Evolutionary conservation across 2,797 vertebrate species (phyloP).

Genomic region (Acanthiza pusilla): DNA sequence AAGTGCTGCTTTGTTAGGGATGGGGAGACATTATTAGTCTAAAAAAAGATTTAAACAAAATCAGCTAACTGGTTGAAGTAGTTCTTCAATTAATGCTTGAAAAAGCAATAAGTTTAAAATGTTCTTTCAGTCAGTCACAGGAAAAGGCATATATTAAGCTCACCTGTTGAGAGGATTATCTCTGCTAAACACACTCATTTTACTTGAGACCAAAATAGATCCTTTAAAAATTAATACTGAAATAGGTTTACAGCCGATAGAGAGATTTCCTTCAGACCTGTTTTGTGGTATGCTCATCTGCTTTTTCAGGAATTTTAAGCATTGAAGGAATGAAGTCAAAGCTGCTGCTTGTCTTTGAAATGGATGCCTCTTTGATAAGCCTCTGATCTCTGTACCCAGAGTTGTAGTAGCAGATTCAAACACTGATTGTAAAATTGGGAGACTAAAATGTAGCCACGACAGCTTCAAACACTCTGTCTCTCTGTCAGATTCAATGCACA

Average conservation of each 20-base stretch:
- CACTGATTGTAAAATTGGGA: conserved; percentile 63
- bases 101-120: conserved; percentile 19
- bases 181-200: conserved; percentile 48
- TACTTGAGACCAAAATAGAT: conserved; percentile 36
- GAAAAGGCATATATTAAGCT: conserved; percentile 24
- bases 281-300: conserved; percentile 42
- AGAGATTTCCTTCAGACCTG: conserved; percentile 39
- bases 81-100: conserved; percentile 36
- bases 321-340: conserved; percentile 60
- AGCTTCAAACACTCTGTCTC: conserved; percentile 57
- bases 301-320: conserved; percentile 56
- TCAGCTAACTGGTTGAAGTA: background rate
- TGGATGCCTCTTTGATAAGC: conserved; percentile 62
- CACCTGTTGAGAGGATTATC: conserved; percentile 63
- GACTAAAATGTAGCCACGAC: conserved; percentile 51
- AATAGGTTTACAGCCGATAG: conserved; percentile 7
- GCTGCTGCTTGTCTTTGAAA: conserved; percentile 65
- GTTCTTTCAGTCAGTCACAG: background rate
- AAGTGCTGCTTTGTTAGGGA: background rate
- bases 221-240: conserved; percentile 32
- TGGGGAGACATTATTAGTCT: background rate
- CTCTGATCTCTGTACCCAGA: conserved; percentile 59
- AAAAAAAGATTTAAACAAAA: background rate
- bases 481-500: conserved; percentile 62
- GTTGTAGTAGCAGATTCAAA: conserved; percentile 64